Evolutionary conservation across 2,888 invertebrate species (phyloP), one percentile per base, ranked within the genome.

Genomic region (Oscheius sp.): DNA sequence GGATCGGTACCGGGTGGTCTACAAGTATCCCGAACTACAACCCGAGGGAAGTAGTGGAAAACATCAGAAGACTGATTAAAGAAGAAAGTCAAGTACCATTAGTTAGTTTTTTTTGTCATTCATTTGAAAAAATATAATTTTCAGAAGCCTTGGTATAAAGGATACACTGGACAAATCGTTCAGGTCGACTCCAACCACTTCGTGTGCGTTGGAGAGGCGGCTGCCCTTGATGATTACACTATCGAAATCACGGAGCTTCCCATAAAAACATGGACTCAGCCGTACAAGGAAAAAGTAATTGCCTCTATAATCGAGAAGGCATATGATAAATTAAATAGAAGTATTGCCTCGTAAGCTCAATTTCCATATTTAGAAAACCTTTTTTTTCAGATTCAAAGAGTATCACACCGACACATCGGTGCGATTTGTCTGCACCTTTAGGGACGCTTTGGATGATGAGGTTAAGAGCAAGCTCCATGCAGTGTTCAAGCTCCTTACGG

Each of bases 191-290:
- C 72, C 41, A 72, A 74, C 2, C 79, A 85, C n/a, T 87, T 73
- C 70, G 92, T 93, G 0, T 91, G 92, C 46, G 93, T 93, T 85
- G 98, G 99, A 21, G 96, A 96, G 89, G 92, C 81, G 5, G 79
- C 83, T 7, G 80, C 80, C 6, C 72, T 86, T 27, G 74, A 74
- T 58, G 93, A 93, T 56, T 83, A 82, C 66, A 93, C 93, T 88
- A 89, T 99, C 1, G 98, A 99, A 91, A 98, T 99, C 77, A 94
- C 95, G 0, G 99, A 99, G 89, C 91, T 99, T 76, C 99, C 99
- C 0, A 90, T 99, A 70, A 93, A 95, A 18, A 92, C 92, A 0
- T 99, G 99, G 98, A 99, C 99, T 0, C 95, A 97, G 90, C 91
- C 92, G 55, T 99, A 99, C 89, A 99, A 99, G 89, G 98, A 99